Evolutionary conservation across 64 coral and sea anemone genomes (phyloP).

Genomic region (Exaiptasia diaphana): DNA sequence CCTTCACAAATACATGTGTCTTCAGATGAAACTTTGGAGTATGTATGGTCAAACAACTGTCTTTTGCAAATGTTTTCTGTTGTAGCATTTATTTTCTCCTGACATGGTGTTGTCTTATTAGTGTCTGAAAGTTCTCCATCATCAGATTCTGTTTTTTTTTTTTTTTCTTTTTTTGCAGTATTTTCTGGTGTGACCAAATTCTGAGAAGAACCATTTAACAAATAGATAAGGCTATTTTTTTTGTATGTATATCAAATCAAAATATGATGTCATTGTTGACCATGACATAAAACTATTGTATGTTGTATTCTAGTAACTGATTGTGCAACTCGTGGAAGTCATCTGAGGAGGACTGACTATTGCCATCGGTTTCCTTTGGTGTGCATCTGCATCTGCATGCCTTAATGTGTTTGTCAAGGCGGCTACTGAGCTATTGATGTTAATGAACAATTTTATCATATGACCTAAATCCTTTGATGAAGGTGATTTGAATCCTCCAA

Average conservation of each 20-base stretch:
- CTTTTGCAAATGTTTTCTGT: not conserved
- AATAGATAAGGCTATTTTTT: too few relatives aligned
- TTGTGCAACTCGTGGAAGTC: not conserved
- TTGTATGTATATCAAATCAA: too few relatives aligned
- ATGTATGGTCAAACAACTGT: not conserved
- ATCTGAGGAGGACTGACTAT: not conserved
- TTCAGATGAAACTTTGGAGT: not conserved
- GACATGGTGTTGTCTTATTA: not conserved
- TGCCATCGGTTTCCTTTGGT: not conserved
- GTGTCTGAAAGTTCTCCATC: too few relatives aligned
- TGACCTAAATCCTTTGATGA: not conserved
- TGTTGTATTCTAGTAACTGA: not conserved
- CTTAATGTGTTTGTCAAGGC: not conserved
- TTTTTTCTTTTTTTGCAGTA: not conserved
- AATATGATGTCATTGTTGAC: too few relatives aligned
- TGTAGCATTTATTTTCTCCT: not conserved
- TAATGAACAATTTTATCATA: not conserved
- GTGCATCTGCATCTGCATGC: not conserved
- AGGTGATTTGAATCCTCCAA: not conserved
- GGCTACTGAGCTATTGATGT: not conserved
- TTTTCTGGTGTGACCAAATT: not conserved
- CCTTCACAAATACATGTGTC: not conserved
- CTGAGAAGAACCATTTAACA: not conserved
- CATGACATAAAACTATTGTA: not conserved
- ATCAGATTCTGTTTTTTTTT: not conserved